phyloP scores from a whole-genome alignment of 2,113 vertebrate species.

The Chrysemys picta region DNA sequence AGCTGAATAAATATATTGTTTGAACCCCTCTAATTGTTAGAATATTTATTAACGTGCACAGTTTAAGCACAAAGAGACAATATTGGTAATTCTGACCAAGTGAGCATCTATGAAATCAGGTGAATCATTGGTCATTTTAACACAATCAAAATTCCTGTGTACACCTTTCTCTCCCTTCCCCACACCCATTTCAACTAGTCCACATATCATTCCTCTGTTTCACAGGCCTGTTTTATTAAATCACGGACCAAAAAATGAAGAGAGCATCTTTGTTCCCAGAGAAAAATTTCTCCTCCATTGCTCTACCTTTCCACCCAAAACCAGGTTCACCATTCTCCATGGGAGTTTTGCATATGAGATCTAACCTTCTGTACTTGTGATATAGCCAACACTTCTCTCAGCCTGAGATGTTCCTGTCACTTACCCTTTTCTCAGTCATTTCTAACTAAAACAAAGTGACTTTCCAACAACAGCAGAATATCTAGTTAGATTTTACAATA shows the following conservation, averaged over 20 bases:
- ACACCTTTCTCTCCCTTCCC: neutral
- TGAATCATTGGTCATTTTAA: neutral
- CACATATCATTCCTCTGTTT: neutral
- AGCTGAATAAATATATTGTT: slow-evolving; percentile 26
- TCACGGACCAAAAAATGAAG: neutral
- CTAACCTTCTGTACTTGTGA: too few species aligned
- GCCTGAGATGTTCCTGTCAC: neutral
- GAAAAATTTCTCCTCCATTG: neutral
- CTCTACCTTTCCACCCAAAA: neutral
- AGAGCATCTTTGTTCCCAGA: neutral
- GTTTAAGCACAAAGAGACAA: neutral
- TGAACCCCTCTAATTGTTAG: neutral
- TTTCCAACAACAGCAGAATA: neutral
- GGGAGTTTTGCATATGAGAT: neutral
- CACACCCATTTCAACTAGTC: neutral
- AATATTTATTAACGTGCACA: neutral
- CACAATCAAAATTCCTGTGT: neutral
- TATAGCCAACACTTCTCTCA: neutral
- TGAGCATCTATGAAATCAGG: neutral
- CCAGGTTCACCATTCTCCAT: neutral
- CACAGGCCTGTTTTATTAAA: neutral
- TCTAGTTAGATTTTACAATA: neutral
- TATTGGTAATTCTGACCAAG: neutral
- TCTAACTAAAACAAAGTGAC: neutral
- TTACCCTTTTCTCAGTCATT: too few species aligned